Evolutionary conservation across 2,113 vertebrate species (phyloP), one percentile per base, ranked within the genome.

Genomic region (Sphaerodactylus townsendi): DNA sequence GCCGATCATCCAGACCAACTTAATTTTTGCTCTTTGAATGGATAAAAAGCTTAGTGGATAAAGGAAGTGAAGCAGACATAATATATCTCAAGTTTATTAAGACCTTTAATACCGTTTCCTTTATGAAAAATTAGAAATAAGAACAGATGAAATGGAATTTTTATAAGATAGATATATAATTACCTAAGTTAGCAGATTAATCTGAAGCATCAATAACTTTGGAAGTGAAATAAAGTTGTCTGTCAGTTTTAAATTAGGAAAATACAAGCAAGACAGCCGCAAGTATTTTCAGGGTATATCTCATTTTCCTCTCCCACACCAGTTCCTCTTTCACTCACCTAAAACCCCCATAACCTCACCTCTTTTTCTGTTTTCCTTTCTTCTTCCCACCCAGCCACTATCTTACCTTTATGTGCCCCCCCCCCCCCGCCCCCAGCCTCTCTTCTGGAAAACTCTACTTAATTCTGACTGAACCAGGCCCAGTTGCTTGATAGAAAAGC

Each of bases 21-120:
- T 90, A 82, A 92, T 90, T 92, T 92, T 39, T 89, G 75, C 85
- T 88, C 77, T 87, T 81, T 90, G 86, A 84, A 79, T 87, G 81
- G 75, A 86, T 87, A 74, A 91, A 90, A 92, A 84, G 82, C 82
- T 89, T 93, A 91, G 53, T 87, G 79, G 86, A 79, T 89, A 85
- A 86, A 71, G 81, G 85, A 90, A 90, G 90, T 91, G 71, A 83
- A 88, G 59, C 69, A 85, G 89, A 92, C 35, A 86, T 35, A 66
- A n/a, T 72, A 39, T 81, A 33, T 87, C 73, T 91, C 59, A 0
- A 0, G 85, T 89, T 90, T 81, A 76, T 0, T 3, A 84, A 81
- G 28, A 1, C 79, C 82, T 91, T 87, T 83, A 77, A 68, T 13
- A 37, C 46, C 83, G 23, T 0, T 11, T 21, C 73, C 56, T 59